Base-by-base conservation (phyloP, 1,140 invertebrate species). In the Stegodyphus dumicola region DNA sequence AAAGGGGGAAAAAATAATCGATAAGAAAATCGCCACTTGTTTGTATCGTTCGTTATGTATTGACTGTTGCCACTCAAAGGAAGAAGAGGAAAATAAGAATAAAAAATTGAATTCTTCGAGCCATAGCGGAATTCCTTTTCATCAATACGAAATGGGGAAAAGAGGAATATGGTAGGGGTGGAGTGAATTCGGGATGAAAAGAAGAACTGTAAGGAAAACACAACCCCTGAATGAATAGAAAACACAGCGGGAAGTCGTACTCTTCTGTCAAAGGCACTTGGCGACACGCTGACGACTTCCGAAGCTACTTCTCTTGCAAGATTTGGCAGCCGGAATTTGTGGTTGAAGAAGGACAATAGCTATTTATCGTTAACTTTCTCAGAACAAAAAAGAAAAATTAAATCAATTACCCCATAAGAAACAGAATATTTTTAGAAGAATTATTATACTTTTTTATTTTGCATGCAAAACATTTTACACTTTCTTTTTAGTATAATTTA, bases 221-320 rank as follows among this genome's bases (percentile, higher is more conserved):
- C 69, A 56, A 53, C 48, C 48, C 66, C 52, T 6, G 48, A 65
- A 83, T 83, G 79, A 83, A 83, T 83, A 64, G 79, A 66, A 83
- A 83, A 83, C 73, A 83, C 56, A 52, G 70, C 70, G 79, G 70
- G 79, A 65, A 74, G 60, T 65, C 48, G 66, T 60, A 15, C 56
- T 10, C 17, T 48, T 15, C 70, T 83, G 79, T 83, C 79, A 83
- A 83, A 83, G 79, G 79, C 79, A 83, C 79, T 83, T 74, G 79
- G 79, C 79, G 79, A 83, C 79, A 74, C 11, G 54, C 69, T 74
- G 79, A 74, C 79, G 60, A 83, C 70, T 83, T 83, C 79, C 79
- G 79, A 83, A 74, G 66, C 18, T 74, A 83, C 79, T 83, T 83
- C 56, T 71, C 54, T 71, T 15, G 48, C 17, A 60, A 15, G n/a